Base-by-base conservation (phyloP, 2,888 invertebrate species). In the Mantis religiosa region DNA sequence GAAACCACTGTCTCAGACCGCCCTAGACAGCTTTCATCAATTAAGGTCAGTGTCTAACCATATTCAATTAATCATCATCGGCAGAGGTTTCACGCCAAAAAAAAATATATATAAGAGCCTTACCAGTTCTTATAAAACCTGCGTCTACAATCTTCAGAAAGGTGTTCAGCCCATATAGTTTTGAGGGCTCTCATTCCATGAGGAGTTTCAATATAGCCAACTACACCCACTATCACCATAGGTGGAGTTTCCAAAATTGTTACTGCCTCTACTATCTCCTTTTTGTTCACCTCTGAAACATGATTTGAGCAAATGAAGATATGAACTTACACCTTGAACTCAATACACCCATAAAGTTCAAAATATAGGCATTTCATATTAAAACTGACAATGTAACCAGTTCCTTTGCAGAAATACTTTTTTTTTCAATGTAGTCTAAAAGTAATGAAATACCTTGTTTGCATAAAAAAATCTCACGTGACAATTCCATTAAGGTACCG, bases 101-200 rank as follows among this genome's bases (percentile, higher is more conserved):
- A 25, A 0, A 0, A 34, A 84, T 84, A 20, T 84, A 14, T 28
- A 83, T 20, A 20, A n/a, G 30, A 20, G 41, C 93, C 94, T 94
- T 95, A 99, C 99, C 99, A 99, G 95, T 99, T 99, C 95, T 99
- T 99, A 95, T 99, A 99, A 96, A 99, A 99, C 91, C 99, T 96
- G 93, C 99, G 97, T 92, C 98, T 97, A 94, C 99, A 99, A 93
- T 99, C 99, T 93, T 99, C 99, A 84, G 98, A 98, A 93, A 99
- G 96, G 95, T 99, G 99, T 94, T 99, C 99, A 87, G 99, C 99
- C 98, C 98, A 99, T 88, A 99, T 96, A 88, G 99, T 99, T 91
- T 98, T 98, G 91, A 99, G 95, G 88, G 98, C 97, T 90, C 99
- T 96, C 90, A 99, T 96, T 92, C 99, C 99, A 93, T 98, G 98